phyloP scores from a whole-genome alignment of 2,797 vertebrate species.

The Cheirogaleus major region DNA sequence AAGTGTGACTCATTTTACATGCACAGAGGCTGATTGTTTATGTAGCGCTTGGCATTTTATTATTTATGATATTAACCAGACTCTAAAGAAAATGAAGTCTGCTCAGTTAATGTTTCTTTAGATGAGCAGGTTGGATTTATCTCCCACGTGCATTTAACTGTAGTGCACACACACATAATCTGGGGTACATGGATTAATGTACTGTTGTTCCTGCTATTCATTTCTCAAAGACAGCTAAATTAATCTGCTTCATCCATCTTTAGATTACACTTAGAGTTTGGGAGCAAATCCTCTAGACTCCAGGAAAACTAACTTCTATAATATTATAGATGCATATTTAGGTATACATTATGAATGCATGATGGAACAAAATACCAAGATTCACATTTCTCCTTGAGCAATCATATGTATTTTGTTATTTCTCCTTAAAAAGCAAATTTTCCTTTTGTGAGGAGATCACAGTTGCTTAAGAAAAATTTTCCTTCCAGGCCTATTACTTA shows the following conservation, averaged over 20 bases:
- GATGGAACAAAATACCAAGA: neutral
- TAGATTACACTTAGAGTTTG: neutral
- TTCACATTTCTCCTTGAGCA: neutral
- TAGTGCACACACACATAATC: neutral
- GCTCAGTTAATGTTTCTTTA: neutral
- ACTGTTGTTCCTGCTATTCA: neutral
- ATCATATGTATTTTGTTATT: conserved; percentile 14
- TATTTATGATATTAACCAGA: conserved; percentile 32
- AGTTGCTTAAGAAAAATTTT: conserved; percentile 46
- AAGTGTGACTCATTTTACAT: conserved; percentile 30
- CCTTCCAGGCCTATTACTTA: conserved; percentile 59
- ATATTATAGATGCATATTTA: neutral
- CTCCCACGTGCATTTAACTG: neutral
- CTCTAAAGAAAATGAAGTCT: neutral
- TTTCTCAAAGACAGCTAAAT: neutral
- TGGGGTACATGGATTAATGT: neutral
- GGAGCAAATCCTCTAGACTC: neutral
- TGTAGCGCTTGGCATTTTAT: neutral
- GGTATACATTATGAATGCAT: neutral
- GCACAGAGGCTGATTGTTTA: neutral
- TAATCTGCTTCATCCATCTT: neutral
- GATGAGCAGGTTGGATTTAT: neutral
- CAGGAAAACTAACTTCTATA: neutral
- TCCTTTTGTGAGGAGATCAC: conserved; percentile 54
- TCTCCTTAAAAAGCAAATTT: conserved; percentile 60